A percentile compares a stretch with the other conserved stretches of the same genome.
Conservation (phyloP, 2,797 vertebrate genomes). For the Muscicapa comitata region DNA sequence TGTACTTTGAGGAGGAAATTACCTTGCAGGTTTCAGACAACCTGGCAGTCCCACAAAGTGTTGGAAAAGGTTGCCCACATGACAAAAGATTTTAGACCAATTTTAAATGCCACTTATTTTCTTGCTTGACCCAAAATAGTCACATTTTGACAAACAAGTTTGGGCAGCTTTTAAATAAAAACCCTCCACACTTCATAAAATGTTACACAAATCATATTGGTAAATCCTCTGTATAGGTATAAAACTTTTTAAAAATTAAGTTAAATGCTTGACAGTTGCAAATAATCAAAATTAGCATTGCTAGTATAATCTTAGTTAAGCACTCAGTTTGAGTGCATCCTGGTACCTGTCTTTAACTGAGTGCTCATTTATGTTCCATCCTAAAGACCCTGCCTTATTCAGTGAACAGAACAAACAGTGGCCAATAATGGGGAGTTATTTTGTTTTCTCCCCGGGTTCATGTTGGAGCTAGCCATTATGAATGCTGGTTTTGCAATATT, state of each 20-base stretch:
- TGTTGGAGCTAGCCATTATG: not conserved
- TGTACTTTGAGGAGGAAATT: constrained; percentile 18
- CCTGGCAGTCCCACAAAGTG: not conserved
- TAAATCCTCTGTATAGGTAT: not conserved
- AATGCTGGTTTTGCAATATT: not conserved
- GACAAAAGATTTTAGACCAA: not conserved
- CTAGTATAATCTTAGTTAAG: not conserved
- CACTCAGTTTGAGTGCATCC: not conserved
- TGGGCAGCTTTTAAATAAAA: not conserved
- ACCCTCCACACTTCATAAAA: not conserved
- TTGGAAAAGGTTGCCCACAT: not conserved
- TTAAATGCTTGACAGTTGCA: not conserved
- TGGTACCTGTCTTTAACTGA: not conserved
- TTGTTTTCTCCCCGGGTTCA: not conserved
- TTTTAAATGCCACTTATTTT: not conserved
- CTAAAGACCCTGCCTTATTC: not conserved
- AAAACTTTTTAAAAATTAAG: not conserved
- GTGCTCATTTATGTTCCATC: not conserved
- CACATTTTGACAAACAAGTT: not conserved
- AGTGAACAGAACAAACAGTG: not conserved
- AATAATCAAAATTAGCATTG: not conserved
- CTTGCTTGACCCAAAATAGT: not conserved
- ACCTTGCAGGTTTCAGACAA: not conserved
- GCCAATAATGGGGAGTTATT: not conserved
- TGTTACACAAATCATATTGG: not conserved